A percentile compares a stretch with the other conserved stretches of the same genome.
Conservation (phyloP, 2,113 vertebrate genomes). For the Stomatorhinus ivindoensis region DNA sequence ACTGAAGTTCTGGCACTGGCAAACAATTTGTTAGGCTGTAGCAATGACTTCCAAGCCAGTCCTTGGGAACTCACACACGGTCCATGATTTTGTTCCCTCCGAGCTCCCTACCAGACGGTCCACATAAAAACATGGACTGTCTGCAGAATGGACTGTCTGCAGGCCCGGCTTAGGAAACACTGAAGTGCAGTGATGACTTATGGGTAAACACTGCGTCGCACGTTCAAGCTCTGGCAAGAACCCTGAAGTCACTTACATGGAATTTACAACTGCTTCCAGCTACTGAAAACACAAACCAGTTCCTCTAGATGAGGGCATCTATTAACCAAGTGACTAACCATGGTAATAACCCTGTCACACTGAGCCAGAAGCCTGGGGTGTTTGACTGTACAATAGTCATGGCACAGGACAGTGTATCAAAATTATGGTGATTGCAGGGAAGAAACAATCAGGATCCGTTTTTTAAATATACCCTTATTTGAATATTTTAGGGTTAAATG, state of each 20-base stretch:
- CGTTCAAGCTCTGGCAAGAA: not conserved
- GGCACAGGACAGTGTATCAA: not conserved
- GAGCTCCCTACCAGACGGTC: not conserved
- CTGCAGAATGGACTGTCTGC: too few species aligned
- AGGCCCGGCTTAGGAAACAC: not conserved
- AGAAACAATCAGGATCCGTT: not conserved
- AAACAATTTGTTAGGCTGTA: not conserved
- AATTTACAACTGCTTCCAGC: not conserved
- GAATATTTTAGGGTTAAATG: not conserved
- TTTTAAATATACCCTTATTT: not conserved
- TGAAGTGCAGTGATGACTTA: not conserved
- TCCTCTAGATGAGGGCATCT: not conserved
- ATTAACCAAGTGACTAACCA: conserved; percentile 1
- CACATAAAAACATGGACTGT: not conserved
- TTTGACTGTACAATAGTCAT: not conserved
- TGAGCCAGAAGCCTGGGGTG: not conserved
- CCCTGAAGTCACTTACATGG: not conserved
- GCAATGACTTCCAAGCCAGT: not conserved
- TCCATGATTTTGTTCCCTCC: not conserved
- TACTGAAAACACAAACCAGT: not conserved
- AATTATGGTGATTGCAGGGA: not conserved
- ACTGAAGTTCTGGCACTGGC: not conserved
- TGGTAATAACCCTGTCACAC: conserved; percentile 3
- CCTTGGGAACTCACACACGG: not conserved
- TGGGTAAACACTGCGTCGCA: not conserved